These are phyloP conservation scores for Anticlea derivata DNA, from an alignment of 2,888 invertebrate species.

Conservation along the genomic window DNA sequence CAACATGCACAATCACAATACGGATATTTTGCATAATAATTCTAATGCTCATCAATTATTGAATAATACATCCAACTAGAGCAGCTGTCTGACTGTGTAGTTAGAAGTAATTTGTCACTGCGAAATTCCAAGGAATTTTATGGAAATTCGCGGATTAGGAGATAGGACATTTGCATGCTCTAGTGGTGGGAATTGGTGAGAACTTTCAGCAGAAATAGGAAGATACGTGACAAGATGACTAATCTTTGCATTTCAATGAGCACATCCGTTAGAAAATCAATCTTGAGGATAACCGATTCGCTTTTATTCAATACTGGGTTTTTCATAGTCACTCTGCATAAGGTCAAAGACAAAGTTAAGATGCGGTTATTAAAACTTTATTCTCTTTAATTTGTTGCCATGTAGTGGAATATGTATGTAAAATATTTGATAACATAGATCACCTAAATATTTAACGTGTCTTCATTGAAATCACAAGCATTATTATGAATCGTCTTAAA, in stretches of 20 bases:
- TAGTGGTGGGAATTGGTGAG: constrained; percentile 36
- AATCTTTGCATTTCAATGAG: constrained; percentile 12
- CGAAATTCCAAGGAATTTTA: constrained; percentile 58
- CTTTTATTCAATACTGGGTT: too few species aligned
- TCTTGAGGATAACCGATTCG: constrained; percentile 2
- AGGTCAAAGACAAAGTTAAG: too few species aligned
- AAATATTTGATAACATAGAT: too few species aligned
- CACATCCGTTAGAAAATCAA: constrained; percentile 14
- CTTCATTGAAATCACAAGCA: too few species aligned
- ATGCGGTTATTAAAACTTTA: too few species aligned
- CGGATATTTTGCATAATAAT: constrained; percentile 75
- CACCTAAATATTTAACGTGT: too few species aligned
- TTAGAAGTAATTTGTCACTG: constrained; percentile 72
- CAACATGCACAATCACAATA: constrained; percentile 77
- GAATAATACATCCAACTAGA: constrained; percentile 70
- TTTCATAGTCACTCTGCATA: too few species aligned
- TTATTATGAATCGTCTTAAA: too few species aligned
- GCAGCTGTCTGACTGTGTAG: constrained; percentile 67
- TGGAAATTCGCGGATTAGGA: constrained; percentile 57
- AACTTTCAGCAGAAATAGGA: constrained; percentile 12
- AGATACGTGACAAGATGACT: constrained; percentile 32
- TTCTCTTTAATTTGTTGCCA: too few species aligned
- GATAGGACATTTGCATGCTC: constrained; percentile 49
- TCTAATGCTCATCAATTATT: constrained; percentile 72
- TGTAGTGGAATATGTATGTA: too few species aligned